phyloP scores from a whole-genome alignment of 2,797 vertebrate species.

The Characodon lateralis region DNA sequence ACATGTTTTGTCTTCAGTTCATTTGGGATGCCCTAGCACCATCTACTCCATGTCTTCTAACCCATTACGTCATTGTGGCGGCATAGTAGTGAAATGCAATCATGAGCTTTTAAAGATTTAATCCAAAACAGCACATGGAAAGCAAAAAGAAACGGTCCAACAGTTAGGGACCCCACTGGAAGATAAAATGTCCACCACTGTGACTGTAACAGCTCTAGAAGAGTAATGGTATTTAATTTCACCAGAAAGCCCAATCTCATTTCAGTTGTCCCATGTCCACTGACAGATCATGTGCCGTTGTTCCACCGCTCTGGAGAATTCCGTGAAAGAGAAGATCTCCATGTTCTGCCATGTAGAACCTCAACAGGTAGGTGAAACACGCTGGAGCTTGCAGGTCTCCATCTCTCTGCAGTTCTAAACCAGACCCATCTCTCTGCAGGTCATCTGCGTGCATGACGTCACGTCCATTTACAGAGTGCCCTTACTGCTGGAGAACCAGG shows the following conservation, averaged over 20 bases:
- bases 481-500: slow-evolving; percentile 90
- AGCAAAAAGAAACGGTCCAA: not conserved
- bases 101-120: no score
- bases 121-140: no score
- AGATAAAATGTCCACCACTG: not conserved
- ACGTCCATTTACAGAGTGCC: slow-evolving; percentile 94
- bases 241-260: not conserved
- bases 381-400: not conserved
- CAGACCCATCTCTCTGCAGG: slow-evolving; percentile 69
- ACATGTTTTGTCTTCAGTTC: no score
- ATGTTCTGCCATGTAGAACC: slow-evolving; percentile 98
- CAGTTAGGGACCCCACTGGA: no score
- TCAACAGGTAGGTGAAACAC: slow-evolving; percentile 83
- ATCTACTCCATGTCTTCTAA: no score
- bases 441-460: slow-evolving; percentile 95
- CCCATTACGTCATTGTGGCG: no score
- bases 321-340: slow-evolving; percentile 96
- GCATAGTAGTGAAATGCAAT: no score
- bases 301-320: slow-evolving; percentile 88
- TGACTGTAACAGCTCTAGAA: not conserved
- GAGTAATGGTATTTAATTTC: not conserved
- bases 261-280: not conserved
- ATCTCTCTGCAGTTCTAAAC: not conserved
- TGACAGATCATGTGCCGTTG: slow-evolving; percentile 93
- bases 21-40: no score